Conservation (phyloP, 2,888 invertebrate genomes). For the Phorcus lineatus region DNA sequence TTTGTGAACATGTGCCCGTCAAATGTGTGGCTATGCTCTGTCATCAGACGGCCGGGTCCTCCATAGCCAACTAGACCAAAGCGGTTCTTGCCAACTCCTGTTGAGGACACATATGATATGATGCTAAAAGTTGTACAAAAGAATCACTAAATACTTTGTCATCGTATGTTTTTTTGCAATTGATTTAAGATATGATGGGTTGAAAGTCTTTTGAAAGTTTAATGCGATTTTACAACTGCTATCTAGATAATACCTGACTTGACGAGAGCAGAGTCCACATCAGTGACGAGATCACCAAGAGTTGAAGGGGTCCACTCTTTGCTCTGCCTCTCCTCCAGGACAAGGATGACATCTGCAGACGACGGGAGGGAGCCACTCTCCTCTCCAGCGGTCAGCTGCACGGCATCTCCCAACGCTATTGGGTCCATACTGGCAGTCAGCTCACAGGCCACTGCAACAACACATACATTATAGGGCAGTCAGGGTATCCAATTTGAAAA, state of each 20-base stretch:
- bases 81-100: conserved; percentile 77
- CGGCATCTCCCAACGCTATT: conserved; percentile 28
- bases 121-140: background rate
- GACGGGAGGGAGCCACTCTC: conserved; percentile 77
- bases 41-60: conserved; percentile 80
- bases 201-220: no score
- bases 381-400: conserved; percentile 36
- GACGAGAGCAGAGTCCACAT: conserved; percentile 64
- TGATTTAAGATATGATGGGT: background rate
- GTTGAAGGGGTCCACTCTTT: conserved; percentile 81
- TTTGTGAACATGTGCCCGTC: conserved; percentile 67
- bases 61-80: conserved; percentile 86
- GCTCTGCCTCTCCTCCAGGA: conserved; percentile 89
- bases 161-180: background rate
- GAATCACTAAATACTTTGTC: background rate
- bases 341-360: conserved; percentile 87
- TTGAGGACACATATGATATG: background rate
- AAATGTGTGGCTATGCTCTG: conserved; percentile 83
- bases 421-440: background rate
- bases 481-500: background rate
- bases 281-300: conserved; percentile 61
- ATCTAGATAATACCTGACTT: conserved; percentile 44
- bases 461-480: background rate
- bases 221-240: no score
- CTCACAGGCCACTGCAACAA: conserved; percentile 31